Conservation (phyloP, 37 sponge, comb jelly and placozoan species). For the Sycon ciliatum region DNA sequence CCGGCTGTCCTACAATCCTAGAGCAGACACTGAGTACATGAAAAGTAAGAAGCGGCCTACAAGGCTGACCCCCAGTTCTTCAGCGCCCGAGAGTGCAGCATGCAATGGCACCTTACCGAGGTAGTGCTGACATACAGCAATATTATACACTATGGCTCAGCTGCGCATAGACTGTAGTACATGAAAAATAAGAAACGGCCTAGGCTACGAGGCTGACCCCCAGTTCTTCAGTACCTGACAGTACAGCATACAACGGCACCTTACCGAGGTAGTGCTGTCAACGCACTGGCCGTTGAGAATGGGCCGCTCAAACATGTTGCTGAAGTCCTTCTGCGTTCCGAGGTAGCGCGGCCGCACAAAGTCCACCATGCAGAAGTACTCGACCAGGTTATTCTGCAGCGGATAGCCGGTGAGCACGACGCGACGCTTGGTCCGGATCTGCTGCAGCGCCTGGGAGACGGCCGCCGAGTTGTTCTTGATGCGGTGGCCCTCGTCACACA, state of each 20-base stretch:
- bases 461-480: conserved; percentile 83
- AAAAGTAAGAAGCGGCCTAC: too few species aligned
- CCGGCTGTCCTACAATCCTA: too few species aligned
- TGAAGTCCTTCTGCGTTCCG: conserved; percentile 91
- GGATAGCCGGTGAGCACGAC: conserved; percentile 95
- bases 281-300: conserved; percentile 92
- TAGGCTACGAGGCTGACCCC: too few species aligned
- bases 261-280: conserved; percentile 75
- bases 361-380: conserved; percentile 99
- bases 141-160: conserved; percentile 96
- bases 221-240: too few species aligned
- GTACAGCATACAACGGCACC: conserved; percentile 15
- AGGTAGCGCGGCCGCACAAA: conserved; percentile 95
- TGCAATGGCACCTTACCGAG: conserved; percentile 51
- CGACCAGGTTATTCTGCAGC: conserved; percentile 92
- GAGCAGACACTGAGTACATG: too few species aligned
- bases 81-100: background rate
- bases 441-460: conserved; percentile 85
- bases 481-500: conserved; percentile 97
- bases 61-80: too few species aligned
- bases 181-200: too few species aligned
- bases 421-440: conserved; percentile 77
- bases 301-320: conserved; percentile 86
- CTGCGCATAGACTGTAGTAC: conserved; percentile 96
- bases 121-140: conserved; percentile 98